A percentile compares a stretch with the other conserved stretches of the same genome.
These are phyloP conservation scores for Triplophysa bombifrons DNA, from an alignment of 2,797 vertebrate species.

Conservation along the genomic window DNA sequence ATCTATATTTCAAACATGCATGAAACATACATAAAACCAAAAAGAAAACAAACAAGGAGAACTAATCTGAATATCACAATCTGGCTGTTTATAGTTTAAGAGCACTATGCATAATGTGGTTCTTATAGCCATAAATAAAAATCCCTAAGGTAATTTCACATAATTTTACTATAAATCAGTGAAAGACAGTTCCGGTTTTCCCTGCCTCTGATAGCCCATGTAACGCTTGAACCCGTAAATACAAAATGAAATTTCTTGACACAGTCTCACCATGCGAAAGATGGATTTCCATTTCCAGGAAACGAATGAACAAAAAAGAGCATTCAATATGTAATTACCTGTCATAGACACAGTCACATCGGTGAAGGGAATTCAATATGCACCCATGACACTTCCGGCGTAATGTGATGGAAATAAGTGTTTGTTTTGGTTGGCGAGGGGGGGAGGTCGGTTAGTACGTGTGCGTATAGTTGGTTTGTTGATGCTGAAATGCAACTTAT, in stretches of 20 bases:
- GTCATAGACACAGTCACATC: constrained; percentile 63
- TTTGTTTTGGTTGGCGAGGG: constrained; percentile 63
- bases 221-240: constrained; percentile 60
- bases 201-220: constrained; percentile 46
- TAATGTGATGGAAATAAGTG: constrained; percentile 69
- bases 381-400: constrained; percentile 64
- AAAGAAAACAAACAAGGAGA: constrained; percentile 14
- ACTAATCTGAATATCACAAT: constrained; percentile 31
- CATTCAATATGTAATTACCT: constrained; percentile 80
- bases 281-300: constrained; percentile 73
- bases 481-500: constrained; percentile 41
- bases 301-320: constrained; percentile 70
- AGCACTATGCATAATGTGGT: constrained; percentile 16
- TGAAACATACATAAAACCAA: neutral
- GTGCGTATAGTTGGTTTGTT: constrained; percentile 5
- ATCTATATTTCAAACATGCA: constrained; percentile 13
- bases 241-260: constrained; percentile 68
- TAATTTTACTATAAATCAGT: constrained; percentile 59
- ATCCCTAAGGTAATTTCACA: constrained; percentile 34
- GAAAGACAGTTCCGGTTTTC: constrained; percentile 29
- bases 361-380: constrained; percentile 73
- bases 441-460: constrained; percentile 24
- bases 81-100: constrained; percentile 17
- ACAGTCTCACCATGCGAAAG: constrained; percentile 65
- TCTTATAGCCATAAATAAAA: constrained; percentile 23